These are phyloP conservation scores for Fregata magnificens DNA, from an alignment of 2,113 vertebrate genomes.

Conservation along the genomic window DNA sequence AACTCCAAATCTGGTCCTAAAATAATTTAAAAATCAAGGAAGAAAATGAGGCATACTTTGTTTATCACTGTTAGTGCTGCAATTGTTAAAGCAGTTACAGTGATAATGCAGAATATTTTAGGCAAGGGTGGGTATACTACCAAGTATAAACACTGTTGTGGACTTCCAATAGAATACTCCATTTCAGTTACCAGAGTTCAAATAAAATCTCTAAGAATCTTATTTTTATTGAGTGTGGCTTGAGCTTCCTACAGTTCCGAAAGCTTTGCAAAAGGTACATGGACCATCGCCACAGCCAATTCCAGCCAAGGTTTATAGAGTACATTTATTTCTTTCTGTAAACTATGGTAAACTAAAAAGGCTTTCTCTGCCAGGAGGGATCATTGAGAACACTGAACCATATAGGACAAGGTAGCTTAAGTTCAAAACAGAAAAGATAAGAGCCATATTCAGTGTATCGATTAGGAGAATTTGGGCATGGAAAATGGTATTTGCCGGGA, in stretches of 20 bases:
- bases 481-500: neutral
- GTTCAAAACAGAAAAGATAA: too few relatives aligned
- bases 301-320: neutral
- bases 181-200: neutral
- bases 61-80: neutral
- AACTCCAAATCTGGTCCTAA: constrained; percentile 93
- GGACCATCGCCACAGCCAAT: neutral
- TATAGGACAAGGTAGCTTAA: neutral
- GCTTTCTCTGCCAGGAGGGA: neutral
- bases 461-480: neutral
- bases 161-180: neutral
- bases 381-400: neutral
- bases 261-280: neutral
- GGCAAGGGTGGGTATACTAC: neutral
- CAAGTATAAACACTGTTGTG: neutral
- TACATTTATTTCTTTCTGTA: neutral
- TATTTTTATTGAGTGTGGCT: neutral
- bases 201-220: neutral
- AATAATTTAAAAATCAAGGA: neutral
- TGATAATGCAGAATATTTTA: neutral
- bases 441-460: neutral
- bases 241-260: neutral
- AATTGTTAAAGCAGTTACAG: neutral
- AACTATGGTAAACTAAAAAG: neutral
- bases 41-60: neutral